Evolutionary conservation across 2,797 vertebrate species (phyloP).

Genomic region (Champsocephalus gunnari): DNA sequence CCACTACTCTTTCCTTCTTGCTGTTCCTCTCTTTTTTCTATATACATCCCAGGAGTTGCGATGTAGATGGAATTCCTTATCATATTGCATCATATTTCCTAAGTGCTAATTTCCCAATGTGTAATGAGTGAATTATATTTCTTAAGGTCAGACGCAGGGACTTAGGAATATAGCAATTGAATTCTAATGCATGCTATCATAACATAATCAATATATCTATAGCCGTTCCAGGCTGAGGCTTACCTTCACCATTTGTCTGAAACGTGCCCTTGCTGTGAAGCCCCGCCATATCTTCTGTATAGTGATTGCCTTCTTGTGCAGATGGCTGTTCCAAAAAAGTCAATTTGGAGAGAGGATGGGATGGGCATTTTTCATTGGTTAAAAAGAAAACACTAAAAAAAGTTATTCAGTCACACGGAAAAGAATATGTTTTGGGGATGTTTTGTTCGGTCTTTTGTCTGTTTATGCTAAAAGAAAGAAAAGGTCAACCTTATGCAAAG

Average conservation of each 20-base stretch:
- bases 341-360: constrained; percentile 57
- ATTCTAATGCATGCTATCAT: constrained; percentile 85
- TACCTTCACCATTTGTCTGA: constrained; percentile 92
- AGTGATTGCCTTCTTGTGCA: constrained; percentile 84
- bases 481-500: background rate
- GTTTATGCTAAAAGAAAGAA: background rate
- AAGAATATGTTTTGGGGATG: constrained; percentile 20
- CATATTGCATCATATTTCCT: constrained; percentile 79
- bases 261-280: constrained; percentile 87
- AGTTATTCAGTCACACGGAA: constrained; percentile 29
- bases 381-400: constrained; percentile 50
- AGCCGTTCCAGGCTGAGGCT: constrained; percentile 73
- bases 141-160: constrained; percentile 82
- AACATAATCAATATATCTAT: constrained; percentile 86
- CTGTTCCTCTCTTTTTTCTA: constrained; percentile 52
- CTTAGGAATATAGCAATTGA: constrained; percentile 83
- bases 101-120: constrained; percentile 84
- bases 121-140: constrained; percentile 84
- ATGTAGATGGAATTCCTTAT: constrained; percentile 79
- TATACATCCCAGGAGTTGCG: constrained; percentile 65
- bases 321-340: constrained; percentile 83
- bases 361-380: constrained; percentile 39
- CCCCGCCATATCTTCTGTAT: constrained; percentile 95
- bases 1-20: constrained; percentile 43
- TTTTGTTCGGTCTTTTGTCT: constrained; percentile 8